A percentile compares a stretch with the other conserved stretches of the same genome.
Evolutionary conservation across 2,888 invertebrate genomes (phyloP).

Genomic region (Nudaria mundana): DNA sequence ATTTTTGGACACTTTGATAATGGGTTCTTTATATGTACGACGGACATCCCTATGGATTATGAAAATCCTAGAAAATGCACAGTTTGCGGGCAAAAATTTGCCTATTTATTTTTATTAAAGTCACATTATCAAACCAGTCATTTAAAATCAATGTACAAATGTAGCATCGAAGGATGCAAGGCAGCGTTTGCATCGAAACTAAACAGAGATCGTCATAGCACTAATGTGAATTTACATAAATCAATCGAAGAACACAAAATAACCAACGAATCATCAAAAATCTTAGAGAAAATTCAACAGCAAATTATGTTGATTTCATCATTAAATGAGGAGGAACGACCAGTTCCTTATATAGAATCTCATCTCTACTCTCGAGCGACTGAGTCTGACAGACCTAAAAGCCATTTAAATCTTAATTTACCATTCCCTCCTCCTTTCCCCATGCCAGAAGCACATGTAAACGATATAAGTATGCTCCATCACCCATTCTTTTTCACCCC

Average conservation of each 20-base stretch:
- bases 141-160: conserved; percentile 96
- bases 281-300: conserved; percentile 82
- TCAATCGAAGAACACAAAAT: conserved; percentile 84
- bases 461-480: conserved; percentile 67
- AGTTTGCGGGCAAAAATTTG: conserved; percentile 95
- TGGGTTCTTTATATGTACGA: conserved; percentile 85
- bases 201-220: conserved; percentile 95
- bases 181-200: conserved; percentile 97
- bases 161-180: conserved; percentile 96
- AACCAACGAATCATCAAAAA: conserved; percentile 68
- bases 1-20: conserved; percentile 87
- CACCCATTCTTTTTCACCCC: conserved; percentile 74
- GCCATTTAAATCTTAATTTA: conserved; percentile 47
- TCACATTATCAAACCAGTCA: conserved; percentile 98
- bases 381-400: conserved; percentile 62
- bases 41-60: conserved; percentile 94
- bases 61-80: conserved; percentile 95
- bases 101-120: conserved; percentile 95
- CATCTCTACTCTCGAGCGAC: conserved; percentile 65
- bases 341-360: conserved; percentile 81
- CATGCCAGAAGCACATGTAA: conserved; percentile 64
- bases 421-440: conserved; percentile 61
- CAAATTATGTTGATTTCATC: conserved; percentile 91
- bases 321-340: conserved; percentile 86
- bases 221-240: conserved; percentile 94